phyloP scores from a whole-genome alignment of 2,113 vertebrate species.

The Calidris pygmaea region DNA sequence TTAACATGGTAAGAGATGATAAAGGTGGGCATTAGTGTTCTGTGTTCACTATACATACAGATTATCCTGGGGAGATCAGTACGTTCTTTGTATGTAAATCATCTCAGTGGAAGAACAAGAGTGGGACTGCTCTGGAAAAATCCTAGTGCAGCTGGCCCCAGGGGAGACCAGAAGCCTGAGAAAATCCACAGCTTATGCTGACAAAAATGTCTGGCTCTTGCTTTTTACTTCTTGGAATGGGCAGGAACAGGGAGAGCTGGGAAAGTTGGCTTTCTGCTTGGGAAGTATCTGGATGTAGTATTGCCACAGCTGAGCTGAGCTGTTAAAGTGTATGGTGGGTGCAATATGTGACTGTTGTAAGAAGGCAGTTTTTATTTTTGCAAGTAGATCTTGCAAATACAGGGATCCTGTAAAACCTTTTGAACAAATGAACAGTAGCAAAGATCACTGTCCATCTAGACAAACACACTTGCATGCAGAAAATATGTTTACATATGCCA shows the following conservation, averaged over 20 bases:
- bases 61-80: not conserved
- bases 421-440: not conserved
- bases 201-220: not conserved
- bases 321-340: not conserved
- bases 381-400: not conserved
- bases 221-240: not conserved
- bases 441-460: not conserved
- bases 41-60: fast-evolving
- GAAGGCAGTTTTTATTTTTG: not conserved
- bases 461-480: not conserved
- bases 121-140: not conserved
- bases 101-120: not conserved
- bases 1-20: not conserved
- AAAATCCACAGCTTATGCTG: not conserved
- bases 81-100: not conserved
- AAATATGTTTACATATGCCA: not conserved
- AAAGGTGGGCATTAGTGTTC: not conserved
- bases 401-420: not conserved
- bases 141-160: not conserved
- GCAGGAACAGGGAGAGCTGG: not conserved
- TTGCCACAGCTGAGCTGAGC: not conserved
- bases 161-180: not conserved
- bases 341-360: not conserved
- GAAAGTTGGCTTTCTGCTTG: not conserved
- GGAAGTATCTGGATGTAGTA: not conserved